These are phyloP conservation scores for Tinea pellionella DNA, from an alignment of 2,888 invertebrate species.

Conservation along the genomic window DNA sequence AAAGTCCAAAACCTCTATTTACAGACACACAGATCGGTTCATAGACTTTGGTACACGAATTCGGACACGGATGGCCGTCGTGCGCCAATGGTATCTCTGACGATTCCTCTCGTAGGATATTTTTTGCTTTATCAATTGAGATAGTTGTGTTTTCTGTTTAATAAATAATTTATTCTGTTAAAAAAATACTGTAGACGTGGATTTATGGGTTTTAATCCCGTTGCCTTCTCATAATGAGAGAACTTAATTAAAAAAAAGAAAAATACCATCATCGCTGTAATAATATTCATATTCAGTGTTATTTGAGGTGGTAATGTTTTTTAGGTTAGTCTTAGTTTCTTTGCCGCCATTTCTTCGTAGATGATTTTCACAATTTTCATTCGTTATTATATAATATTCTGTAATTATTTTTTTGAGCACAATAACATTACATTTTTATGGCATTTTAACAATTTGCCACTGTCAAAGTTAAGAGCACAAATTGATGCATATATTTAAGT, in stretches of 20 bases:
- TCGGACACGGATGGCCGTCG: slow-evolving; percentile 33
- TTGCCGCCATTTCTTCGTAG: not conserved
- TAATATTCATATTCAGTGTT: slow-evolving; percentile 1
- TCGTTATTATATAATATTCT: not conserved
- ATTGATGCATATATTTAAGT: too few species aligned
- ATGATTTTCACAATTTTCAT: not conserved
- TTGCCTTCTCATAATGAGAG: too few species aligned
- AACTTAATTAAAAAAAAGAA: slow-evolving; percentile 25
- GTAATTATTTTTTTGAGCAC: too few species aligned
- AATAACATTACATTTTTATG: too few species aligned
- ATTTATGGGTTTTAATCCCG: too few species aligned
- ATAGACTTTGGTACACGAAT: slow-evolving; percentile 32
- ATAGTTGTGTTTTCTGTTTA: slow-evolving; percentile 28
- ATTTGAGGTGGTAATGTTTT: not conserved
- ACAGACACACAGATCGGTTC: slow-evolving; percentile 34
- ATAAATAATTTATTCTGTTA: too few species aligned
- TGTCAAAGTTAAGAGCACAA: too few species aligned
- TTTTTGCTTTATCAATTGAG: slow-evolving; percentile 19
- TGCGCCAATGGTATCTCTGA: too few species aligned
- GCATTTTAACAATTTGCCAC: too few species aligned
- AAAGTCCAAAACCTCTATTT: slow-evolving; percentile 31
- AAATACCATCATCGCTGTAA: slow-evolving; percentile 1
- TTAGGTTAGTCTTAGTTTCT: not conserved
- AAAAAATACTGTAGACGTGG: too few species aligned
- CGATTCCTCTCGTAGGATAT: slow-evolving; percentile 23